Evolutionary conservation across 1,140 invertebrate species (phyloP), one percentile per base, ranked within the genome.

Genomic region (Pseudomyrmex gracilis): DNA sequence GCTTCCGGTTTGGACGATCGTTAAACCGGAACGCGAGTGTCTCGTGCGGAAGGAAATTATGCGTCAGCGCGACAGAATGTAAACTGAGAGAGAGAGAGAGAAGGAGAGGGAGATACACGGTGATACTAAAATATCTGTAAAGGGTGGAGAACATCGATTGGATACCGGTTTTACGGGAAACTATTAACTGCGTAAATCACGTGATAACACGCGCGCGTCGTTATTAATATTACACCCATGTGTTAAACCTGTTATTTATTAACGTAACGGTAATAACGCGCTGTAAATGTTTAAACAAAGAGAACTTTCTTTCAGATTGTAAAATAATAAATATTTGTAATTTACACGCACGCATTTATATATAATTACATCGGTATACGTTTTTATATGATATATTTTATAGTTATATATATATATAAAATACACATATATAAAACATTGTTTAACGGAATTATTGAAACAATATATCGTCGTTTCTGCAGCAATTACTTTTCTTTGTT

Each of bases 401-500:
- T 34, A 34, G 7, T 34, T 34, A 34, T 34, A 34, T 34, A 34
- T 5, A 34, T 34, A 34, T 34, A 34, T 34, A 34, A 34, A 34
- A 34, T 5, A 7, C 34, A 34, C 7, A 34, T 1, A 7, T 34
- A 34, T 63, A 24, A 68, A 70, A 67, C 57, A 47, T 68, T 13
- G 15, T 5, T 8, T 12, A 57, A 15, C 34, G 34, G 4, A 58
- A 34, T 10, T 5, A 0, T 70, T 60, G 15, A 0, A 20, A 7
- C 9, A 4, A 4, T 49, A 13, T 43, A 70, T 77, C 73, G 73
- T 74, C 49, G 58, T 80, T 80, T 43, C 10, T 53, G 45, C 66
- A 55, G 43, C 82, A 87, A 77, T 73, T 70, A 87, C 85, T 83
- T 87, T 85, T 84, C 83, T 70, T 63, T 61, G 74, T 71, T 83